Evolutionary conservation across 2,113 vertebrate genomes (phyloP), one percentile per base, ranked within the genome.

Genomic region (Promerops cafer): DNA sequence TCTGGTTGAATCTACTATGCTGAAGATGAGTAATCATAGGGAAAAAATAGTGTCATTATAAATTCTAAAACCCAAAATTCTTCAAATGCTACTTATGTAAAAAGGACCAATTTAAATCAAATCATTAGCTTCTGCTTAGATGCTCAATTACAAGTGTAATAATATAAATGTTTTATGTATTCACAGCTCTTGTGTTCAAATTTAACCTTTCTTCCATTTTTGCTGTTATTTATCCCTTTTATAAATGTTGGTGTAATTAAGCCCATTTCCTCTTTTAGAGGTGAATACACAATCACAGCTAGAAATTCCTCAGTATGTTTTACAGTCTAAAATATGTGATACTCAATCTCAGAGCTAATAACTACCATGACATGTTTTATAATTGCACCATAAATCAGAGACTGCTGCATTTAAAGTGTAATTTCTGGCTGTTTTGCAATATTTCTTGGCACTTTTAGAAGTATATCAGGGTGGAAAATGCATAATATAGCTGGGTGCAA

Each of bases 381-480:
- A 93, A 95, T 96, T 95, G 60, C 70, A 72, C 78, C 35, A 39
- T 95, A 93, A 95, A 93, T 96, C 87, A 91, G 61, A 81, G 39
- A 24, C 57, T 72, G 53, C 28, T 26, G 0, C 40, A 87, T 76
- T 82, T 72, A 60, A 84, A 85, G 18, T 61, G 30, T 33, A 87
- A 91, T 91, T 89, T 93, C 57, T 75, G 61, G 37, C 40, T 69
- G 15, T 37, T 89, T 91, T 89, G 53, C 57, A 89, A 27, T 76
- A 76, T 87, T 79, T 90, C 40, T 89, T 80, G 54, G 42, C 37
- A 47, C 23, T 91, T 92, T n/a, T 23, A 42, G 16, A 83, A 94
- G 52, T 72, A 21, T 8, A 30, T n/a, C 8, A 26, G 35, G 44
- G 11, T 84, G 50, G 28, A 69, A 88, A 89, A 76, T 24, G 18